phyloP scores from a whole-genome alignment of 2,113 vertebrate genomes.

The Toxotes jaculatrix region DNA sequence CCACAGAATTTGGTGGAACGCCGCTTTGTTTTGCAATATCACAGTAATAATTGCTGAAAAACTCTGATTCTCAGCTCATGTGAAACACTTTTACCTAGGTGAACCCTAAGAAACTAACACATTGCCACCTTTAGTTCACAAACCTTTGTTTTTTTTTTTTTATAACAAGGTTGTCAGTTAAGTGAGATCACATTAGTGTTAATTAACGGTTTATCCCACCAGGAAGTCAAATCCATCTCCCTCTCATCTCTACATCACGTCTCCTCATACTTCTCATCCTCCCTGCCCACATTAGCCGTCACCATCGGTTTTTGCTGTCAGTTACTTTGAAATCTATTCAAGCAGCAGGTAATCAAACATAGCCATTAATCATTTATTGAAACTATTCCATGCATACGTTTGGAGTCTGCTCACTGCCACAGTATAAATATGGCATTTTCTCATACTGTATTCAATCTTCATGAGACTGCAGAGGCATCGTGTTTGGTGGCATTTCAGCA shows the following conservation, averaged over 20 bases:
- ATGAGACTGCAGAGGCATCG: neutral
- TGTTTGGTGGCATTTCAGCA: neutral
- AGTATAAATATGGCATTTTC: neutral
- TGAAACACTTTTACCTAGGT: neutral
- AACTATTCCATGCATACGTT: neutral
- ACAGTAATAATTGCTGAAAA: neutral
- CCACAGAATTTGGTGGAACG: no score
- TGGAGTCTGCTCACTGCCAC: neutral
- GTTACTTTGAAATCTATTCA: neutral
- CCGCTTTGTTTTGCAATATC: neutral
- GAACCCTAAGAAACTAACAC: neutral
- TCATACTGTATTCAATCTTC: neutral
- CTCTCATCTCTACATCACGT: conserved; percentile 6
- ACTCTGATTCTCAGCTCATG: neutral
- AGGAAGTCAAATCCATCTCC: neutral
- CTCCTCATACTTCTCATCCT: neutral
- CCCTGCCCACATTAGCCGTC: neutral
- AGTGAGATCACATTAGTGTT: conserved; percentile 23
- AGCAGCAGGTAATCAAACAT: conserved; percentile 31
- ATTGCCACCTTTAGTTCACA: neutral
- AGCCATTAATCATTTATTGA: conserved; percentile 31
- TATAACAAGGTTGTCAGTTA: neutral
- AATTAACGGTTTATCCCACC: conserved; percentile 11
- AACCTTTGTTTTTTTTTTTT: neutral
- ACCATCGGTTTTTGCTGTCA: conserved; percentile 1